Evolutionary conservation across 2,113 vertebrate species (phyloP).

Genomic region (Myiozetetes cayanensis): DNA sequence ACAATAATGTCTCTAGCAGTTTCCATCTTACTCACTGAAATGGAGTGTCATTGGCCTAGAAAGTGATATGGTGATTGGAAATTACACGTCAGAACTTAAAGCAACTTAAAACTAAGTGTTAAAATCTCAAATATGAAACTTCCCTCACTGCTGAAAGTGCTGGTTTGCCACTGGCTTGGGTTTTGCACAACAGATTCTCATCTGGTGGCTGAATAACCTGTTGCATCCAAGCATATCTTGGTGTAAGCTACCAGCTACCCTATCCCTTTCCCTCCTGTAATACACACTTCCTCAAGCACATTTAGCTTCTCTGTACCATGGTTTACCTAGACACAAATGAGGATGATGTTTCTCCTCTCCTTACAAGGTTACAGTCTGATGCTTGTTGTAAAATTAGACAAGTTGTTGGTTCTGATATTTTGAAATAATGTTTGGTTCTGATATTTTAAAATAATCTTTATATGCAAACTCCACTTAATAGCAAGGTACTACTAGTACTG

Average conservation of each 20-base stretch:
- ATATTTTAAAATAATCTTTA: not conserved
- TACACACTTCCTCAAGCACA: not conserved
- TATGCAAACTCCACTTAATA: not conserved
- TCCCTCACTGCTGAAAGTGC: not conserved
- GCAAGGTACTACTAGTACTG: not conserved
- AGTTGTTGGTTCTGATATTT: not conserved
- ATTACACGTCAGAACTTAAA: not conserved
- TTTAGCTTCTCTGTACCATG: not conserved
- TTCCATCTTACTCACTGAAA: not conserved
- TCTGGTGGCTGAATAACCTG: not conserved
- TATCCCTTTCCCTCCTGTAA: not conserved
- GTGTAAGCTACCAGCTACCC: not conserved
- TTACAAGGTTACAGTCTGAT: not conserved
- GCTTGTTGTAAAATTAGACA: not conserved
- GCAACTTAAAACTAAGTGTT: not conserved
- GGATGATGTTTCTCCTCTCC: not conserved
- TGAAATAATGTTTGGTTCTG: not conserved
- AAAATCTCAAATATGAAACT: not conserved
- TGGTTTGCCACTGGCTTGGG: not conserved
- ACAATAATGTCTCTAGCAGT: not conserved
- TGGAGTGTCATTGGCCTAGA: not conserved
- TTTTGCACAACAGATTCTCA: not conserved
- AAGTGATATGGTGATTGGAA: not conserved
- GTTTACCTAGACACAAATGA: not conserved
- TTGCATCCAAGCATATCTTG: not conserved